Evolutionary conservation across 2,113 vertebrate species (phyloP).

Genomic region (Gavia stellata): DNA sequence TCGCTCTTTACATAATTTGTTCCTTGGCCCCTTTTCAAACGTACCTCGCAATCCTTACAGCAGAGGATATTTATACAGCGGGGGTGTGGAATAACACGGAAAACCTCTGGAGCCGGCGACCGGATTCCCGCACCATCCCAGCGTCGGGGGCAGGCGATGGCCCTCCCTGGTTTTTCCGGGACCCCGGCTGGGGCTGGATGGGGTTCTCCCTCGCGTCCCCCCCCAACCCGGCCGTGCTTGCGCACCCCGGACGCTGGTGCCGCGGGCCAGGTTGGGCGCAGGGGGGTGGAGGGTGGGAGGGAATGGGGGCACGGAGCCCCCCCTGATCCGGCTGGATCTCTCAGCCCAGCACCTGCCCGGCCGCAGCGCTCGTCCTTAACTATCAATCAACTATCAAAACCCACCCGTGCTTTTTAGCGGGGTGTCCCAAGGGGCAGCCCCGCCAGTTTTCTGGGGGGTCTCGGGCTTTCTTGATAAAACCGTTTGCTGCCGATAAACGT

Average conservation of each 20-base stretch:
- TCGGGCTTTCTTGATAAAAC: constrained; percentile 28
- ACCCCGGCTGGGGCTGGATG: background rate
- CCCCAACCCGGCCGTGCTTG: fast-evolving
- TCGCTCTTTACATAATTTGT: constrained; percentile 33
- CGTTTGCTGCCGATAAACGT: constrained; percentile 50
- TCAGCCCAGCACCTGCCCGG: background rate
- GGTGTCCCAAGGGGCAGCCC: background rate
- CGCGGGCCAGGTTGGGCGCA: fast-evolving
- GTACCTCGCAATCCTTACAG: background rate
- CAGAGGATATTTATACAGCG: background rate
- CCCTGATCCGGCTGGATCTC: fast-evolving
- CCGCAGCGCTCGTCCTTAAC: fast-evolving
- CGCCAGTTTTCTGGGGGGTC: background rate
- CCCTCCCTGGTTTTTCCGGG: background rate
- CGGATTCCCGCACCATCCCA: background rate
- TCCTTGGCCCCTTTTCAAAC: constrained; percentile 29
- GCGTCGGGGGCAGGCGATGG: background rate
- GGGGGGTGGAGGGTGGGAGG: background rate
- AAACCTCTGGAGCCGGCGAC: background rate
- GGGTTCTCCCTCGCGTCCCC: background rate
- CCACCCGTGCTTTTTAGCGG: background rate
- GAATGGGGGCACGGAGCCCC: fast-evolving
- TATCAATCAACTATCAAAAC: background rate
- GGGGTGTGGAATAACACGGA: background rate
- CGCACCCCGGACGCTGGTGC: background rate